These are phyloP conservation scores for Myrmophylax atrothorax DNA, from an alignment of 2,113 vertebrate species.

Conservation along the genomic window DNA sequence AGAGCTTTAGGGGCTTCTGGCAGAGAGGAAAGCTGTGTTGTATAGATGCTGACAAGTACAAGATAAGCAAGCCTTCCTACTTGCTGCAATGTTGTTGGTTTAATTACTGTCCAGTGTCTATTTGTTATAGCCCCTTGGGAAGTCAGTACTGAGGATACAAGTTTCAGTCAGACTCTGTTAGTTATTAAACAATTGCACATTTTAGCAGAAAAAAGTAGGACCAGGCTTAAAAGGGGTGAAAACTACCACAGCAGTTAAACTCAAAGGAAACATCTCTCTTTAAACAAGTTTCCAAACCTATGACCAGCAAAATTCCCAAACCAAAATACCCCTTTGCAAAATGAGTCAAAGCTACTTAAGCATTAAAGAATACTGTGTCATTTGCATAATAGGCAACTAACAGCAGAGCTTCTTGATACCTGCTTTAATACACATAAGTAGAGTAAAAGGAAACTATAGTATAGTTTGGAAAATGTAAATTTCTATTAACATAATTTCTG, in stretches of 20 bases:
- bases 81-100: neutral
- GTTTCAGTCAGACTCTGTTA: constrained; percentile 1
- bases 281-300: neutral
- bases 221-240: neutral
- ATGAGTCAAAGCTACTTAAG: neutral
- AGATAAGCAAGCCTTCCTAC: neutral
- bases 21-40: neutral
- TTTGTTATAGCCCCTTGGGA: neutral
- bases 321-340: neutral
- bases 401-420: neutral
- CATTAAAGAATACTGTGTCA: neutral
- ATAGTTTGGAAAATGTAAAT: neutral
- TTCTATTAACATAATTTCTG: neutral
- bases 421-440: neutral
- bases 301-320: neutral
- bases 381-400: neutral
- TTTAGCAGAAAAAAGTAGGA: neutral
- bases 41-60: constrained; percentile 14
- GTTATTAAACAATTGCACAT: neutral
- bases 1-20: constrained; percentile 1
- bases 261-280: neutral
- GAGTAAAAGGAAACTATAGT: neutral
- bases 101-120: constrained; percentile 19
- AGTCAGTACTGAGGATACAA: neutral
- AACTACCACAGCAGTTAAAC: neutral